Conservation (phyloP, 2,113 vertebrate genomes). For the Chaenocephalus aceratus region DNA sequence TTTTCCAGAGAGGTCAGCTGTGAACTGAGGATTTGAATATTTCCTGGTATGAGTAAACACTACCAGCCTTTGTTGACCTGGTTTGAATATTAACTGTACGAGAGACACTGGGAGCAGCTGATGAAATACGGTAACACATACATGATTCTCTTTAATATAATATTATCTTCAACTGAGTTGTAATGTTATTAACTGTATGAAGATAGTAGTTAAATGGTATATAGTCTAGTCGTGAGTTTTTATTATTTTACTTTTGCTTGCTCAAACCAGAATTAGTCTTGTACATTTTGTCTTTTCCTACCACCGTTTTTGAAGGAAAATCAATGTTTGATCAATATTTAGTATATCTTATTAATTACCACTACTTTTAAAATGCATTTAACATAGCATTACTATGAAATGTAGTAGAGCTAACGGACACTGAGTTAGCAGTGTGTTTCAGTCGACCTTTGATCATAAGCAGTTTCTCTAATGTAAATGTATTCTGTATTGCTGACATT, state of each 20-base stretch:
- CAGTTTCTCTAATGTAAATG: neutral
- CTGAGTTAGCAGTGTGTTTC: neutral
- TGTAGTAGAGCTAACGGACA: no score
- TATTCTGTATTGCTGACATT: neutral
- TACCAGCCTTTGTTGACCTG: conserved; percentile 10
- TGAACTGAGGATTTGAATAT: conserved; percentile 68
- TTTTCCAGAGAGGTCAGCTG: neutral
- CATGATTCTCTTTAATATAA: neutral
- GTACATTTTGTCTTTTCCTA: neutral
- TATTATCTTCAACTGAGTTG: no score
- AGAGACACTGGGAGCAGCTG: neutral
- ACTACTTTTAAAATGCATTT: neutral
- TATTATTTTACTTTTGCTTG: neutral
- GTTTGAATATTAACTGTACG: conserved; percentile 8
- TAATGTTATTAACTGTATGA: neutral
- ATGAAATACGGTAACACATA: conserved; percentile 22
- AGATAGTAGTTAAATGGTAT: neutral
- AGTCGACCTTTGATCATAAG: neutral
- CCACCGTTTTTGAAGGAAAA: neutral
- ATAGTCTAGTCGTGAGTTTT: neutral
- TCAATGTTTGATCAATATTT: neutral
- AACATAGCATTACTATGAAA: neutral
- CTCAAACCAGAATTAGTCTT: neutral
- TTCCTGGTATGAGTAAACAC: conserved; percentile 25
- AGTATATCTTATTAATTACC: neutral